These are phyloP conservation scores for Brachyalestes nurse DNA, from an alignment of 2,797 vertebrate species.

Conservation along the genomic window DNA sequence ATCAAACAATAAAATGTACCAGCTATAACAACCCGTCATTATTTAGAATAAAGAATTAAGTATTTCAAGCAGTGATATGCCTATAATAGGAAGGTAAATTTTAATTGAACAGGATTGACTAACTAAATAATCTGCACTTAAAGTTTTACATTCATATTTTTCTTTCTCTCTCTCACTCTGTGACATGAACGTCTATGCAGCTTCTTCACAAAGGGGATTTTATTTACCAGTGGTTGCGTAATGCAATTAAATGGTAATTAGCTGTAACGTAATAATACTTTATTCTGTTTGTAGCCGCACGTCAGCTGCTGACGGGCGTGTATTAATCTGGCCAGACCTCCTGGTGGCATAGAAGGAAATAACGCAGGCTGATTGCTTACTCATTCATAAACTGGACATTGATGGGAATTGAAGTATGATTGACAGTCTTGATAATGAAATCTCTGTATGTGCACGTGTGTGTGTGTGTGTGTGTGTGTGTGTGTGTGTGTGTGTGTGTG, in stretches of 20 bases:
- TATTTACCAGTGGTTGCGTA: slow-evolving; percentile 28
- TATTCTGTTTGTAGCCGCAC: slow-evolving; percentile 24
- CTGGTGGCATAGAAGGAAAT: slow-evolving; percentile 36
- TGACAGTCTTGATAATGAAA: slow-evolving; percentile 39
- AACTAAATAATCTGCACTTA: not conserved
- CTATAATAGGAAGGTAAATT: too few species aligned
- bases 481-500: slow-evolving; percentile 24
- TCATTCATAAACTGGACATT: slow-evolving; percentile 33
- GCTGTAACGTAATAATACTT: slow-evolving; percentile 25
- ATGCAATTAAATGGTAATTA: slow-evolving; percentile 29
- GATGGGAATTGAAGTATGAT: slow-evolving; percentile 40
- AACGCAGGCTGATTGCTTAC: slow-evolving; percentile 24
- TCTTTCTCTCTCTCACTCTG: not conserved
- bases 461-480: not conserved
- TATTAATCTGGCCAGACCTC: slow-evolving; percentile 30
- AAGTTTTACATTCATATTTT: not conserved
- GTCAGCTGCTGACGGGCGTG: slow-evolving; percentile 27
- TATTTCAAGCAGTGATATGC: too few species aligned
- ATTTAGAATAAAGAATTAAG: too few species aligned
- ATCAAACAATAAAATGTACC: too few species aligned
- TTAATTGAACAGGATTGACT: too few species aligned
- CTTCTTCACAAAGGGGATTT: not conserved
- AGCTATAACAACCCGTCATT: too few species aligned
- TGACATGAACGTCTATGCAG: not conserved
- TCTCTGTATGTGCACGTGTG: slow-evolving; percentile 52